These are phyloP conservation scores for Podilymbus podiceps DNA, from an alignment of 2,113 vertebrate species.

Conservation along the genomic window DNA sequence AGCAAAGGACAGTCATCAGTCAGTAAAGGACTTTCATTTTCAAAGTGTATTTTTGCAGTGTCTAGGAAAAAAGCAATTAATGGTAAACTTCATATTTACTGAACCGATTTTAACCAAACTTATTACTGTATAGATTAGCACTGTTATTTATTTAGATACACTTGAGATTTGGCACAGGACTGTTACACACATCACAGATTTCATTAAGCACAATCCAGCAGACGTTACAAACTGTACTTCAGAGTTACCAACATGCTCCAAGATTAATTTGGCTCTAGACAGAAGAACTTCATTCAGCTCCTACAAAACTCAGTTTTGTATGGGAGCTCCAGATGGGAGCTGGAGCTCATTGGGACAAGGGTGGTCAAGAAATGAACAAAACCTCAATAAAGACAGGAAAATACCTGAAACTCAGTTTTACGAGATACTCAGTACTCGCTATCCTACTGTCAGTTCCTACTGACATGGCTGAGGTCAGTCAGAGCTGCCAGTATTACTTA, in stretches of 20 bases:
- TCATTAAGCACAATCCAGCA: neutral
- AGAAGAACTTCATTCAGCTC: neutral
- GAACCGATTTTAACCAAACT: slow-evolving; percentile 4
- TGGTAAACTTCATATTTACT: neutral
- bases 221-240: neutral
- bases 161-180: slow-evolving; percentile 24
- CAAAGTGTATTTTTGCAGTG: slow-evolving; percentile 7
- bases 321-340: too few relatives aligned
- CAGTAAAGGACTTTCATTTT: neutral
- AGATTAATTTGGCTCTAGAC: neutral
- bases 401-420: neutral
- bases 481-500: neutral
- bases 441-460: neutral
- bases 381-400: neutral
- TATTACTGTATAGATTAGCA: slow-evolving; percentile 10
- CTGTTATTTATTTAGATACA: slow-evolving; percentile 48
- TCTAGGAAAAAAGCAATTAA: slow-evolving; percentile 22
- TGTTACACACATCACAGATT: slow-evolving; percentile 1
- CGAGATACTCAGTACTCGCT: neutral
- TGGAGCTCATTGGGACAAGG: neutral
- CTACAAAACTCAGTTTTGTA: accelerated
- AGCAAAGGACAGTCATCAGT: neutral
- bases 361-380: neutral
- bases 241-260: accelerated
- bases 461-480: neutral